A percentile compares a stretch with the other conserved stretches of the same genome.
Conservation (phyloP, 2,888 invertebrate genomes). For the Amaurobius ferox region DNA sequence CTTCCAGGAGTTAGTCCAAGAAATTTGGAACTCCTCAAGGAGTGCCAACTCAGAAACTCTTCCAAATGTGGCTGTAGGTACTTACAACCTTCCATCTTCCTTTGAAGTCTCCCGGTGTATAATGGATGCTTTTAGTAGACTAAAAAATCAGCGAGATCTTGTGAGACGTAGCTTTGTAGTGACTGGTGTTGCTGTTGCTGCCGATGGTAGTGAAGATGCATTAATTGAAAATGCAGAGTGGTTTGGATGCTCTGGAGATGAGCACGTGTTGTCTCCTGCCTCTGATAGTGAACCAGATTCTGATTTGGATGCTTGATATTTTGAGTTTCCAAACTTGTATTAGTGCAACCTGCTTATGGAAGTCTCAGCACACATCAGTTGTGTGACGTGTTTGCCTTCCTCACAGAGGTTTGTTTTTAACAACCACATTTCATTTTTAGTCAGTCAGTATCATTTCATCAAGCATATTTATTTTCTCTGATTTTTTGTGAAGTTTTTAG, state of each 20-base stretch:
- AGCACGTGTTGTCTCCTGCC: slow-evolving; percentile 62
- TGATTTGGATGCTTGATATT: slow-evolving; percentile 51
- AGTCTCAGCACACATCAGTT: not conserved
- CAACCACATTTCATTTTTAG: slow-evolving; percentile 50
- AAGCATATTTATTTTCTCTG: slow-evolving; percentile 61
- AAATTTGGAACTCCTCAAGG: slow-evolving; percentile 37
- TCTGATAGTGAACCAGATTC: slow-evolving; percentile 53
- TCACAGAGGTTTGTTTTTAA: slow-evolving; percentile 6
- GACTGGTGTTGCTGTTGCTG: slow-evolving; percentile 57
- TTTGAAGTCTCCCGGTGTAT: slow-evolving; percentile 46
- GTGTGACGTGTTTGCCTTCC: slow-evolving; percentile 1
- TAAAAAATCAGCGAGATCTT: slow-evolving; percentile 37
- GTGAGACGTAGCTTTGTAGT: slow-evolving; percentile 66
- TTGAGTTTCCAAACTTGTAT: slow-evolving; percentile 19
- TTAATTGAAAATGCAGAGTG: slow-evolving; percentile 61
- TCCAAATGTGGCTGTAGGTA: slow-evolving; percentile 32
- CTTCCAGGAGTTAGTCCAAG: slow-evolving; percentile 52
- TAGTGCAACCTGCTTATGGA: slow-evolving; percentile 1
- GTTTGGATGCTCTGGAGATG: slow-evolving; percentile 59
- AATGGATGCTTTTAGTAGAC: slow-evolving; percentile 36
- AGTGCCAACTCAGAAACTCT: not conserved
- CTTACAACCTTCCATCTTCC: slow-evolving; percentile 40
- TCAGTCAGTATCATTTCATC: slow-evolving; percentile 66
- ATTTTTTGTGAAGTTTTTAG: slow-evolving; percentile 18
- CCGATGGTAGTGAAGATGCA: slow-evolving; percentile 55